phyloP scores from a whole-genome alignment of 2,113 vertebrate species.

The Aspiorhynchus laticeps region DNA sequence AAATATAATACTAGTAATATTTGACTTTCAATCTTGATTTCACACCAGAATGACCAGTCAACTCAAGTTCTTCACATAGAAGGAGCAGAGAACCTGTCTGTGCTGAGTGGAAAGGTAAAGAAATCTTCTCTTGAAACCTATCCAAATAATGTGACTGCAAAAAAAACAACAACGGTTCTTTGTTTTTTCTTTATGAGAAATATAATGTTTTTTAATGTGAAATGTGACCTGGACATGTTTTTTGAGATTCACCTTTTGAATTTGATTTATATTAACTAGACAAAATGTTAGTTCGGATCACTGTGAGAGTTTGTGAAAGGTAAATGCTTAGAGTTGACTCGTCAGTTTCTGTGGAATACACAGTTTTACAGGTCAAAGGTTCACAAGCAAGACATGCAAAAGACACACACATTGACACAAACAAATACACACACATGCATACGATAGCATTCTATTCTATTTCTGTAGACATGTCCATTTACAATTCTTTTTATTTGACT shows the following conservation, averaged over 20 bases:
- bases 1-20: not conserved
- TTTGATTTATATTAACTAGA: not conserved
- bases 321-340: not conserved
- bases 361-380: not conserved
- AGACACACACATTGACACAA: not conserved
- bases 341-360: not conserved
- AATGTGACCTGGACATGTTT: not conserved
- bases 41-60: constrained; percentile 76
- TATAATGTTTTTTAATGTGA: no score
- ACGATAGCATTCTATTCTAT: not conserved
- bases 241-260: not conserved
- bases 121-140: not conserved
- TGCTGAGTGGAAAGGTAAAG: constrained; percentile 80
- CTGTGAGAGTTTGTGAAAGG: not conserved
- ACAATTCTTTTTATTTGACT: not conserved
- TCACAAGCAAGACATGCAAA: not conserved
- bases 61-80: constrained; percentile 78
- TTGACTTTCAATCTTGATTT: not conserved
- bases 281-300: not conserved
- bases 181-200: no score
- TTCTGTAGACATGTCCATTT: not conserved
- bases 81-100: constrained; percentile 78
- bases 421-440: not conserved
- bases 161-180: no score
- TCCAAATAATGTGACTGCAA: not conserved